Conservation (phyloP, 2,797 vertebrate genomes). For the Platyrinchus mystaceus region DNA sequence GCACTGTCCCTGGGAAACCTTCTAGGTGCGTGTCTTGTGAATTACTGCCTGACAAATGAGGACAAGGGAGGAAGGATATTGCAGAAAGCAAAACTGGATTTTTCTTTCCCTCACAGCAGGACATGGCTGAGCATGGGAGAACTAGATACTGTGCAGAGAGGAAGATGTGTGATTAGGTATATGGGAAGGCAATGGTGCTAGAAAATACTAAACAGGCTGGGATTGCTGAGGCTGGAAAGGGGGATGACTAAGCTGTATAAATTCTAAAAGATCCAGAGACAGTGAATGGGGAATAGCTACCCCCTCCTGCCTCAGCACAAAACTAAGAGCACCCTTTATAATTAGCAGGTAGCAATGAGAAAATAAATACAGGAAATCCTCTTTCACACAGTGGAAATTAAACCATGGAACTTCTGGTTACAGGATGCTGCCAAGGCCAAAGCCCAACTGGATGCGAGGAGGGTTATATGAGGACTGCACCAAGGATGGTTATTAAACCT, state of each 20-base stretch:
- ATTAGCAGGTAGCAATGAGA: neutral
- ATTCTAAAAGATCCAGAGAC: neutral
- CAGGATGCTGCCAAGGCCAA: constrained; percentile 5
- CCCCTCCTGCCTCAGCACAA: neutral
- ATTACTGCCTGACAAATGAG: neutral
- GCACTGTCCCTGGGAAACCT: neutral
- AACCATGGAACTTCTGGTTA: neutral
- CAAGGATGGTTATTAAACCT: neutral
- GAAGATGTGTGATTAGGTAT: neutral
- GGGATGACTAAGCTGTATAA: neutral
- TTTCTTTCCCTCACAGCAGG: neutral
- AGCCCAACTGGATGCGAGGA: neutral
- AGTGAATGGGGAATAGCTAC: neutral
- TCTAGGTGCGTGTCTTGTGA: rapidly evolving
- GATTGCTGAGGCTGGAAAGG: neutral
- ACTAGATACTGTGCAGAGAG: neutral
- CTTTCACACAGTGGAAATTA: constrained; percentile 45
- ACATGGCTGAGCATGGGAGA: neutral
- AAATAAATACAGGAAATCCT: constrained; percentile 50
- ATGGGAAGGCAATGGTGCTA: neutral
- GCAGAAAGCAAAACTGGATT: neutral
- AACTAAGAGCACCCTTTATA: neutral
- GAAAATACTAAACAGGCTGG: neutral
- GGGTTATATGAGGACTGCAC: neutral
- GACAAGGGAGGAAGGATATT: neutral